Base-by-base conservation (phyloP, 1,140 invertebrate species). In the Tenebrio molitor region DNA sequence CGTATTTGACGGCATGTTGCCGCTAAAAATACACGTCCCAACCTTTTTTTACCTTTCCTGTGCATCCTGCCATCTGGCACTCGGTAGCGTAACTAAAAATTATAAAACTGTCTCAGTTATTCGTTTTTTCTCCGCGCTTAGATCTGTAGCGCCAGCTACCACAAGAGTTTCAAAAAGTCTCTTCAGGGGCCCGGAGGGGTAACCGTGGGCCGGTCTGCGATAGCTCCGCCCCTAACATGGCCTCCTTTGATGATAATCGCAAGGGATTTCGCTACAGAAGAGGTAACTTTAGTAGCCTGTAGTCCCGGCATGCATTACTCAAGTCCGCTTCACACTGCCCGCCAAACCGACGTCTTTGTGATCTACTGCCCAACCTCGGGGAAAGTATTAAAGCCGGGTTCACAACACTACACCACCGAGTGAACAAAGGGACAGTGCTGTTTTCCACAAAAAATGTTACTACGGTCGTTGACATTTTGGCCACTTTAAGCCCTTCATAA, bases 161-260 rank as follows among this genome's bases (percentile, higher is more conserved):
- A 62, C 67, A 73, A 73, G 53, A 70, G 67, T 29, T 73, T 63
- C 66, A 79, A 79, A 79, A 78, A 77, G 64, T 50, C 12, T 41
- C 36, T 69, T 69, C 29, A 41, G 42, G 39, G 36, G 19, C 19
- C 64, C 62, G 39, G 42, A 66, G 36, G 36, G 36, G 36, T 42
- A 58, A 33, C 50, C 50, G 50, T 58, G 64, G 64, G 64, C 36
- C 25, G 64, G 64, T 66, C 64, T 41, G 19, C 12, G 36, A 58
- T 66, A 34, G 78, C 78, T 76, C 80, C 80, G 79, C 80, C 80
- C 71, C 67, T 79, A 81, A 80, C 72, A 81, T 81, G 80, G 80
- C 80, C 74, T 80, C 78, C 80, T 77, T 75, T 72, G 80, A 81
- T 77, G 69, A 73, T 77, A 78, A 75, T 79, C 77, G 73, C 78